Evolutionary conservation across 2,113 vertebrate genomes (phyloP).

Genomic region (Drymodes brunneopygia): DNA sequence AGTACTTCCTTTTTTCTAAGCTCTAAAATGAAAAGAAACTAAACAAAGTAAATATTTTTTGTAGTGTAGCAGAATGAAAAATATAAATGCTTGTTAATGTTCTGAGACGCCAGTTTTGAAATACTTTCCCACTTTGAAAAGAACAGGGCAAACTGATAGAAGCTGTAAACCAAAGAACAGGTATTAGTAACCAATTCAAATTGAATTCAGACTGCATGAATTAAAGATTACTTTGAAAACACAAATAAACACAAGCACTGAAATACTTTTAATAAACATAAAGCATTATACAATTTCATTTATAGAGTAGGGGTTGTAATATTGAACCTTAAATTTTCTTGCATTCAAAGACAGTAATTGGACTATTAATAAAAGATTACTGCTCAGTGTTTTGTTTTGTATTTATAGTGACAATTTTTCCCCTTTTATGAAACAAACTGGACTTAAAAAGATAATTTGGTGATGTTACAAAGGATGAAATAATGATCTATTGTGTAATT

Average conservation of each 20-base stretch:
- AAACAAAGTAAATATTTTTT: neutral
- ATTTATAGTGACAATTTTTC: neutral
- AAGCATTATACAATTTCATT: neutral
- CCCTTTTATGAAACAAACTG: neutral
- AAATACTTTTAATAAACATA: conserved; percentile 36
- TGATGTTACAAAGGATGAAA: neutral
- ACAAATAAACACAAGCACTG: neutral
- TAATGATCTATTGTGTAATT: neutral
- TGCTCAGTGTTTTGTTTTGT: conserved; percentile 4
- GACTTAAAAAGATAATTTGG: conserved; percentile 1
- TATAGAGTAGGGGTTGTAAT: neutral
- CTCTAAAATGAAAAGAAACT: neutral
- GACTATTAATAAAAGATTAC: conserved; percentile 39
- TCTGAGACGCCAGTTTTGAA: conserved; percentile 1
- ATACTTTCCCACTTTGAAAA: conserved; percentile 16
- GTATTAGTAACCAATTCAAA: conserved; percentile 13
- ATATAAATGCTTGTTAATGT: neutral
- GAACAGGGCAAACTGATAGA: neutral
- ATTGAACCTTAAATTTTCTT: neutral
- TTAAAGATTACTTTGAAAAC: conserved; percentile 47
- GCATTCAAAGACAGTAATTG: neutral
- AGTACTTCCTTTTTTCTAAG: neutral
- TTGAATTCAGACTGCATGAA: conserved; percentile 24
- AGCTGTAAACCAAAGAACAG: neutral
- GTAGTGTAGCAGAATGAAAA: neutral